A percentile compares a stretch with the other conserved stretches of the same genome.
Conservation (phyloP, 2,113 vertebrate genomes). For the Carassius gibelio region DNA sequence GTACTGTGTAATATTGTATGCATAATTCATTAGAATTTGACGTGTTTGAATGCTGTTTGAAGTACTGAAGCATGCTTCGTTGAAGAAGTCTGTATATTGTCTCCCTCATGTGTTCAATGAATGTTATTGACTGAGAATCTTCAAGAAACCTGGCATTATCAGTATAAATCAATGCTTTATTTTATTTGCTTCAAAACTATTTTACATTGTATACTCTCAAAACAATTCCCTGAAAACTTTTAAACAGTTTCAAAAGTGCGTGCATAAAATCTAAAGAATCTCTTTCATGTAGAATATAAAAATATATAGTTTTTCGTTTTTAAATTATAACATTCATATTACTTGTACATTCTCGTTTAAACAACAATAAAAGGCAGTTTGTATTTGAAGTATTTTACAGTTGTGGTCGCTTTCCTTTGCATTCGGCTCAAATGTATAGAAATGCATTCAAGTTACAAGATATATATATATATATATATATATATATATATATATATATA, state of each 20-base stretch:
- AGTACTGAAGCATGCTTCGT: background rate
- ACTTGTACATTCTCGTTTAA: background rate
- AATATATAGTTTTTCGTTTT: conserved; percentile 7
- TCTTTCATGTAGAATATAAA: background rate
- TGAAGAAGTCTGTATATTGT: background rate
- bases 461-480: too few relatives aligned
- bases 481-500: too few relatives aligned
- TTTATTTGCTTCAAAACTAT: background rate
- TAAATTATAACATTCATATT: background rate
- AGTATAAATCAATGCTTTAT: background rate
- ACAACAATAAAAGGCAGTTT: background rate
- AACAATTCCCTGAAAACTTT: background rate
- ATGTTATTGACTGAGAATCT: background rate
- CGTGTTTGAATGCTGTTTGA: background rate
- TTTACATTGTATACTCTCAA: background rate
- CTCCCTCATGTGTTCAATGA: conserved; percentile 35
- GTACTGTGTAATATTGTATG: background rate
- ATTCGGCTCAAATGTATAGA: background rate
- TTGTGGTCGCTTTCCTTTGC: background rate
- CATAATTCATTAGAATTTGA: background rate
- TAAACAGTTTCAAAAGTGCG: background rate
- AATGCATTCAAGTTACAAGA: background rate
- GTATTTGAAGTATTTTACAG: background rate
- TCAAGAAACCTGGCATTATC: background rate
- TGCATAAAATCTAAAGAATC: background rate